Conservation (phyloP, 2,113 vertebrate species). For the Cephalopterus ornatus region DNA sequence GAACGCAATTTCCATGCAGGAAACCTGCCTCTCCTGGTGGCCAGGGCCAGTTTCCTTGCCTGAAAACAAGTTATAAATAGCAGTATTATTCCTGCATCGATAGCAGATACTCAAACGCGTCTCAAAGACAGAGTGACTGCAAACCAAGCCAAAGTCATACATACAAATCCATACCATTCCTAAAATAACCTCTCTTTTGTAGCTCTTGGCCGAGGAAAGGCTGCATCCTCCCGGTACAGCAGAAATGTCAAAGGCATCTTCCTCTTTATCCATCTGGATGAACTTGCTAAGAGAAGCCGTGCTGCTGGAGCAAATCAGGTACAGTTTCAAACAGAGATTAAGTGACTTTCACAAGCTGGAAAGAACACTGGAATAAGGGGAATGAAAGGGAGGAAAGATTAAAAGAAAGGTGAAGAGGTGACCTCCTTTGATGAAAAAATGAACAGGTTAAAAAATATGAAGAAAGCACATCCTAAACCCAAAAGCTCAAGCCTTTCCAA, state of each 20-base stretch:
- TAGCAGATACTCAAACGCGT: background rate
- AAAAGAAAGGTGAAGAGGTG: conserved; percentile 62
- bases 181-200: conserved; percentile 51
- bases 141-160: background rate
- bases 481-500: background rate
- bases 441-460: conserved; percentile 24
- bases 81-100: background rate
- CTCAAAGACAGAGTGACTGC: background rate
- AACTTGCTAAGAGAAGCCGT: conserved; percentile 3
- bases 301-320: conserved; percentile 41
- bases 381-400: conserved; percentile 58
- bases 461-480: background rate
- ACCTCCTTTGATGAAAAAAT: conserved; percentile 52
- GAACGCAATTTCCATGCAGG: fast-evolving
- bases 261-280: conserved; percentile 34
- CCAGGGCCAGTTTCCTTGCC: background rate
- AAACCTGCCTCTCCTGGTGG: background rate
- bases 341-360: conserved; percentile 41
- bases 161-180: conserved; percentile 25
- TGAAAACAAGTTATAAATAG: conserved; percentile 13
- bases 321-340: conserved; percentile 61
- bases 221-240: conserved; percentile 2
- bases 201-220: background rate
- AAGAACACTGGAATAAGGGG: conserved; percentile 18
- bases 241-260: conserved; percentile 55